A percentile compares a stretch with the other conserved stretches of the same genome.
Conservation (phyloP, 2,888 invertebrate genomes). For the Macrophya annulata region DNA sequence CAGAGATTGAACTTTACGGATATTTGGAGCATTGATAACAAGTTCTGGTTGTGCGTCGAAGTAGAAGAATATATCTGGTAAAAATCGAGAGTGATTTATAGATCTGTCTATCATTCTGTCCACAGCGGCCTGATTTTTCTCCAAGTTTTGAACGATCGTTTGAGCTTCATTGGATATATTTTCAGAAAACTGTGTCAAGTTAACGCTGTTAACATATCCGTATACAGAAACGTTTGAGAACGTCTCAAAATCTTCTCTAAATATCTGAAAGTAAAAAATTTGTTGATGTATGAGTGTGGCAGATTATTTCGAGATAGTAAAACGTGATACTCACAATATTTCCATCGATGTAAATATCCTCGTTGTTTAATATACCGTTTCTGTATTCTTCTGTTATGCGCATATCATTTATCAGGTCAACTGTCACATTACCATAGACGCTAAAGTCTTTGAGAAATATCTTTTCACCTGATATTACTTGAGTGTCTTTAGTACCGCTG, state of each 20-base stretch:
- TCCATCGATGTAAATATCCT: slow-evolving; percentile 68
- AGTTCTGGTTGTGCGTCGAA: slow-evolving; percentile 67
- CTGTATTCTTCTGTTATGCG: slow-evolving; percentile 62
- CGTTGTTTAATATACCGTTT: slow-evolving; percentile 64
- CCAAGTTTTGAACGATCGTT: slow-evolving; percentile 36
- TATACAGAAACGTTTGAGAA: slow-evolving; percentile 56
- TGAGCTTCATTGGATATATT: slow-evolving; percentile 26
- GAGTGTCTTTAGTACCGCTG: slow-evolving; percentile 59
- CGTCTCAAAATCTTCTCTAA: slow-evolving; percentile 62
- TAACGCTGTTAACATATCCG: slow-evolving; percentile 64
- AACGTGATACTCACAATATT: slow-evolving; percentile 65
- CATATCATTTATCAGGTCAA: slow-evolving; percentile 63
- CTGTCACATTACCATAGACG: slow-evolving; percentile 63
- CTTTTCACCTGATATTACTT: slow-evolving; percentile 63
- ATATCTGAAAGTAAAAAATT: slow-evolving; percentile 62
- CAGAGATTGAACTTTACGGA: slow-evolving; percentile 62
- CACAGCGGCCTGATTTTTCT: slow-evolving; percentile 57
- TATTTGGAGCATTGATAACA: slow-evolving; percentile 61
- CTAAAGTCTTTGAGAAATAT: slow-evolving; percentile 65
- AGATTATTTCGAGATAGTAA: not conserved
- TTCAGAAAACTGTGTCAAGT: slow-evolving; percentile 52
- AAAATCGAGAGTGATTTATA: slow-evolving; percentile 35
- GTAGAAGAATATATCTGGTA: slow-evolving; percentile 65
- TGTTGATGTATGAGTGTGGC: not conserved
- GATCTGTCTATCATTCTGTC: slow-evolving; percentile 59